Conservation (phyloP, 2,113 vertebrate species). For the Coryphaenoides rupestris region DNA sequence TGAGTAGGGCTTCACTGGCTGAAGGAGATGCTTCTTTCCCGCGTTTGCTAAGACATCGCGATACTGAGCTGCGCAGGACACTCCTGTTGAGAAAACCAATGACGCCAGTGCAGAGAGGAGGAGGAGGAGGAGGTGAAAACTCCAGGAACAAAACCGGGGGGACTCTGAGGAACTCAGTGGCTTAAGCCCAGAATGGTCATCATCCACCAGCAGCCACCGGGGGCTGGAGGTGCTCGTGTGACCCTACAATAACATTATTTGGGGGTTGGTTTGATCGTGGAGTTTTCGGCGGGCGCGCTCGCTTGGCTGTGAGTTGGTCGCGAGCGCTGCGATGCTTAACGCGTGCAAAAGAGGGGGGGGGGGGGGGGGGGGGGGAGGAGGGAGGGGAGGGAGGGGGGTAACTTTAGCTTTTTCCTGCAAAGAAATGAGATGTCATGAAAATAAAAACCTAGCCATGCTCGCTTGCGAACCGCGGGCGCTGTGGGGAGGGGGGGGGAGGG, state of each 20-base stretch:
- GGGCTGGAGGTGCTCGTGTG: constrained; percentile 11
- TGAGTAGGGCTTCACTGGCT: constrained; percentile 98
- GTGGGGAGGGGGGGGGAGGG: too few species aligned
- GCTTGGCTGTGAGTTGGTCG: constrained; percentile 84
- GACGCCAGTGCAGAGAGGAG: constrained; percentile 69
- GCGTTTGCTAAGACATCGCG: constrained; percentile 82
- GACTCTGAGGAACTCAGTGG: constrained; percentile 15
- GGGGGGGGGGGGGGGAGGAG: too few species aligned
- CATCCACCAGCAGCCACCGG: constrained; percentile 18
- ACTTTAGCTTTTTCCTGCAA: constrained; percentile 90
- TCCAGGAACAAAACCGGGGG: constrained; percentile 91
- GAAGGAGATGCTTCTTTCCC: constrained; percentile 95
- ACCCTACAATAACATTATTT: constrained; percentile 7
- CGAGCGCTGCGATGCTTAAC: constrained; percentile 81
- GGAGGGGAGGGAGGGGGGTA: too few species aligned
- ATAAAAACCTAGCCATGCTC: constrained; percentile 90
- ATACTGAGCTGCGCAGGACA: constrained; percentile 84
- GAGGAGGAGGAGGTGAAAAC: constrained; percentile 73
- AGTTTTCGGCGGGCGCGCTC: constrained; percentile 74
- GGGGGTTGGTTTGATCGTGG: constrained; percentile 88
- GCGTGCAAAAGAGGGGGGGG: constrained; percentile 64
- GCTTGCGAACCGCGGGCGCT: constrained; percentile 83
- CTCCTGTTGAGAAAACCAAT: constrained; percentile 86
- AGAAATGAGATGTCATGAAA: constrained; percentile 93
- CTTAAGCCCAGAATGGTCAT: constrained; percentile 10